Base-by-base conservation (phyloP, 2,113 vertebrate genomes). In the Trachemys scripta region DNA sequence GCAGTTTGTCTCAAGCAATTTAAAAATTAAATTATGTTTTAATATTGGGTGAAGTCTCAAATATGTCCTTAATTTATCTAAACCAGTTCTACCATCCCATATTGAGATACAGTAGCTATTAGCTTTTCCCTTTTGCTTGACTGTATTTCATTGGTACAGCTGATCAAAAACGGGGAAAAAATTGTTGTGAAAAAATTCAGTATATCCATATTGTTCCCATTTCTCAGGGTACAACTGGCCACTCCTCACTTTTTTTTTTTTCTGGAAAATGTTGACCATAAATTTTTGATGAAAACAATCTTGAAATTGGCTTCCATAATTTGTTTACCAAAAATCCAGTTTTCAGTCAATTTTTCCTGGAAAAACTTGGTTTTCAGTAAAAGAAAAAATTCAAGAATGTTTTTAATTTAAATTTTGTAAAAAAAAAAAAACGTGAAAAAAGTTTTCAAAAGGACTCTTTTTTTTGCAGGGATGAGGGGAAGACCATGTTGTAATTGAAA, bases 241-340 rank as follows among this genome's bases (percentile, higher is more conserved):
- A 1, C 5, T 94, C 9, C 3, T 3, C 0, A 1, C 85, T 42
- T 25, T 38, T 24, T 42, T 42, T 42, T 42, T 79, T 78, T 38
- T 6, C 13, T 4, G 47, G 82, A 87, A 80, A 76, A 82, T 0
- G 6, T 24, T 65, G 35, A 45, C 69, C 16, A 17, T 38, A 35
- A 78, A 10, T 29, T 8, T 54, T 75, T 78, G 16, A 27, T 84
- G 1, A 0, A 17, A 5, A 22, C 5, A 7, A 5, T 92, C 38
- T 2, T 56, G 1, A 65, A 65, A 31, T 12, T 45, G 9, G 0
- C 35, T n/a, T 92, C 56, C 84, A 11, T 10, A 82, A 53, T 2
- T 12, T 47, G 7, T 35, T 84, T 45, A 45, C 56, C 25, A 6
- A 20, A 90, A 78, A 6, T 1, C 0, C 0, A 13, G n/a, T 13